Base-by-base conservation (phyloP, 1,140 invertebrate species). In the Listronotus oregonensis region DNA sequence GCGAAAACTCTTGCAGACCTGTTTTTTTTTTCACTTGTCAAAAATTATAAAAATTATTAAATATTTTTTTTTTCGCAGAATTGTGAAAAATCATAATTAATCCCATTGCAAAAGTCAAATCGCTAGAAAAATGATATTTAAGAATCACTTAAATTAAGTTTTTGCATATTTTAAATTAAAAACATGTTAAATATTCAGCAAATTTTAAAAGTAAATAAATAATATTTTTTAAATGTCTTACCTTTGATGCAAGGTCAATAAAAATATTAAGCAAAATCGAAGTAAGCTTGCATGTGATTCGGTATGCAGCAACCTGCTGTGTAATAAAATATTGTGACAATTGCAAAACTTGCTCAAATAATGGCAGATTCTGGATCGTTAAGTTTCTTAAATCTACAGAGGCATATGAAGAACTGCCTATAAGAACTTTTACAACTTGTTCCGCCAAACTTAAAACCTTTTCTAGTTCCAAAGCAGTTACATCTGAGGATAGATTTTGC, bases 261-360 rank as follows among this genome's bases (percentile, higher is more conserved):
- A 97, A 98, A 7, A 96, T 87, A 54, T 88, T 89, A 17, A 95
- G 78, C 31, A 98, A 82, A 1, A 95, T 85, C 5, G 91, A 92
- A 7, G 91, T 80, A 75, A 97, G 86, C 82, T 97, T 97, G 60
- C 87, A 88, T 3, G 89, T 89, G 0, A 89, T 81, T 68, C 92
- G 85, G 71, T 94, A 89, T 6, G 87, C 84, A 11, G 87, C 86
- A 3, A 95, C 81, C 75, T 90, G 87, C 65, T 92, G 86, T 0
- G 87, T 86, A 11, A 96, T 75, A 70, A 92, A 90, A 77, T 88
- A 95, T 73, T 95, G 88, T 1, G 86, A 84, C 27, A 95, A 80
- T 6, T 89, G 74, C 31, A 85, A 77, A 67, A 91, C 90, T 78
- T 96, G 92, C 49, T 92, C 84, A 27, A 97, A 76, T n/a, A 97